phyloP scores from a whole-genome alignment of 2,113 vertebrate species.

The Chionis minor region DNA sequence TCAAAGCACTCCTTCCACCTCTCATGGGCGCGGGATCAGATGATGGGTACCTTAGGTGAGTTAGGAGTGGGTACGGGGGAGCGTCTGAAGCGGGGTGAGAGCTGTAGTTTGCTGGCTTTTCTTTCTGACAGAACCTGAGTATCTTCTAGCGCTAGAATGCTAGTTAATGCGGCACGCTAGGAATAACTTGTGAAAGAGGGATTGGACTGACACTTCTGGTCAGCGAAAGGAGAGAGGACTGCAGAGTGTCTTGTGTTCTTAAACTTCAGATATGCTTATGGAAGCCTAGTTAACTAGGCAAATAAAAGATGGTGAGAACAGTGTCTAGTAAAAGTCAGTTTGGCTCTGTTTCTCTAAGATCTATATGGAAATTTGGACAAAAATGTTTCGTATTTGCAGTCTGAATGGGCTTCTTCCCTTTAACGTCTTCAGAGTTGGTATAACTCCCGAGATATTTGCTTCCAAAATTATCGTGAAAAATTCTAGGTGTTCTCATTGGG shows the following conservation, averaged over 20 bases:
- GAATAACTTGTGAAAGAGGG: too few relatives aligned
- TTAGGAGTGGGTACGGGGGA: not conserved
- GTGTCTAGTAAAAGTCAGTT: not conserved
- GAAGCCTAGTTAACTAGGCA: not conserved
- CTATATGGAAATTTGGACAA: not conserved
- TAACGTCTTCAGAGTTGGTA: not conserved
- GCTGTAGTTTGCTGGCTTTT: not conserved
- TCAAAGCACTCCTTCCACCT: accelerated
- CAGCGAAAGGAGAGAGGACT: too few relatives aligned
- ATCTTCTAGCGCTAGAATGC: not conserved
- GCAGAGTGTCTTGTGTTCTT: too few relatives aligned
- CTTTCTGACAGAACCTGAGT: not conserved
- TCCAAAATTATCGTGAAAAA: not conserved
- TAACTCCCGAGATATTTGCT: not conserved
- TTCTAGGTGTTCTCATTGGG: not conserved
- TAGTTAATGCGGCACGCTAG: not conserved
- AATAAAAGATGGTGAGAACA: not conserved
- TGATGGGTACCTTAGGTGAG: not conserved
- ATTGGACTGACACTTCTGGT: too few relatives aligned
- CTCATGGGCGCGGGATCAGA: accelerated
- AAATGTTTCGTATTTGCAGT: not conserved
- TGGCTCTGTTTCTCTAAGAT: not conserved
- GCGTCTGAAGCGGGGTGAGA: not conserved
- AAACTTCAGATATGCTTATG: too few relatives aligned
- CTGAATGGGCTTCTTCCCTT: not conserved